Percentiles rank a stretch among this genome's conserved stretches.
phyloP scores from a whole-genome alignment of 2,113 vertebrate species.

The Acanthisitta chloris region DNA sequence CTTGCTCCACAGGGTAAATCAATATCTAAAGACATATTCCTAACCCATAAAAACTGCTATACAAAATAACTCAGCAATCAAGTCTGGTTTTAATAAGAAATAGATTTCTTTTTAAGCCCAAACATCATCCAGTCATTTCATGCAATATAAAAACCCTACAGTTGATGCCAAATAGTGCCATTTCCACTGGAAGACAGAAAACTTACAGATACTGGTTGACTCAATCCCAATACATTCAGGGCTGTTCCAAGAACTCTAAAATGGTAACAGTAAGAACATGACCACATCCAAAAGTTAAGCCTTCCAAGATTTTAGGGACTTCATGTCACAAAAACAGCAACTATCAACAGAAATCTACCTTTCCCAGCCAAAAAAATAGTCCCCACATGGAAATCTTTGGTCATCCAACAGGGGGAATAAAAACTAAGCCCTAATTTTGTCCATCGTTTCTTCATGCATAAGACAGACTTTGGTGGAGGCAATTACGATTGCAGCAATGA shows the following conservation, averaged over 20 bases:
- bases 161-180: not conserved
- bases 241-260: not conserved
- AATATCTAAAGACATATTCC: constrained; percentile 19
- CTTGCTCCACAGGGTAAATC: not conserved
- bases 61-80: constrained; percentile 39
- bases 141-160: not conserved
- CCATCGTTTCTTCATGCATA: not conserved
- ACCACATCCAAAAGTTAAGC: not conserved
- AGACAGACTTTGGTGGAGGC: not conserved
- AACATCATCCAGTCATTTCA: not conserved
- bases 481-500: not conserved
- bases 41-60: not conserved
- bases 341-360: not conserved
- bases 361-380: not conserved
- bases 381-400: not conserved
- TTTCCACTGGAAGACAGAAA: not conserved
- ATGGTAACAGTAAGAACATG: not conserved
- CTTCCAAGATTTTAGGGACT: not conserved
- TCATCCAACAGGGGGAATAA: not conserved
- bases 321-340: not conserved
- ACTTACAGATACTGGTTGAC: not conserved
- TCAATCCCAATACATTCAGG: not conserved
- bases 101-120: constrained; percentile 1
- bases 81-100: constrained; percentile 28
- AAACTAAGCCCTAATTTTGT: not conserved